Percentiles rank a stretch among this genome's conserved stretches.
Evolutionary conservation across 2,113 vertebrate species (phyloP).

Genomic region (Charadrius vociferus): DNA sequence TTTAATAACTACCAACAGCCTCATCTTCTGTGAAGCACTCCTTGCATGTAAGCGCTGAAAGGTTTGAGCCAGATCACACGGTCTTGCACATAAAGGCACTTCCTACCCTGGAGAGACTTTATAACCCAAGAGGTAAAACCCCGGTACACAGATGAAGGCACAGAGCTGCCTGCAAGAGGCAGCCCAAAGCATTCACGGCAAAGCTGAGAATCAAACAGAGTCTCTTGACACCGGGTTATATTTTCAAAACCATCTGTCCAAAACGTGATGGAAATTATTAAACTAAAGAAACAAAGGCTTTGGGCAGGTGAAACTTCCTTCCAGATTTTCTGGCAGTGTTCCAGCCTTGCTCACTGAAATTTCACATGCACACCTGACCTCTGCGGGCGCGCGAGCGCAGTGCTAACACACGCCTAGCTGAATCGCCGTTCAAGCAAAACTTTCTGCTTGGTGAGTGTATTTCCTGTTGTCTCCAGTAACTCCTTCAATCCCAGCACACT

Average conservation of each 20-base stretch:
- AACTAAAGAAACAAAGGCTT: neutral
- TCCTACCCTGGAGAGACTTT: neutral
- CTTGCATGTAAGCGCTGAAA: neutral
- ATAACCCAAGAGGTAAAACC: neutral
- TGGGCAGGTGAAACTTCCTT: neutral
- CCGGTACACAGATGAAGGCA: neutral
- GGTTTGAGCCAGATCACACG: neutral
- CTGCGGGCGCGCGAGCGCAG: rapidly evolving
- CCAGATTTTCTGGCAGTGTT: neutral
- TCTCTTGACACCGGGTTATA: neutral
- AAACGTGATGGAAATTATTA: neutral
- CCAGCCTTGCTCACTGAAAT: neutral
- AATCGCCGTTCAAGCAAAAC: neutral
- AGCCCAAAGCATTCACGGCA: neutral
- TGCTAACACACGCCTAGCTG: neutral
- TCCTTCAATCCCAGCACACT: neutral
- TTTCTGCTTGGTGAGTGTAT: neutral
- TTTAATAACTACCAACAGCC: neutral
- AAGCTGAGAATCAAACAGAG: neutral
- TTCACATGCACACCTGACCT: neutral
- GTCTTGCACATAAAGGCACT: neutral
- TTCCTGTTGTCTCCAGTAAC: neutral
- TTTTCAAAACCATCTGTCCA: neutral
- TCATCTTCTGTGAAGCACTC: neutral
- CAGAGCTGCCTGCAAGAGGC: neutral